Percentiles rank a stretch among this genome's conserved stretches.
Conservation (phyloP, 2,888 invertebrate species). For the Acanthoscelides obtectus region DNA sequence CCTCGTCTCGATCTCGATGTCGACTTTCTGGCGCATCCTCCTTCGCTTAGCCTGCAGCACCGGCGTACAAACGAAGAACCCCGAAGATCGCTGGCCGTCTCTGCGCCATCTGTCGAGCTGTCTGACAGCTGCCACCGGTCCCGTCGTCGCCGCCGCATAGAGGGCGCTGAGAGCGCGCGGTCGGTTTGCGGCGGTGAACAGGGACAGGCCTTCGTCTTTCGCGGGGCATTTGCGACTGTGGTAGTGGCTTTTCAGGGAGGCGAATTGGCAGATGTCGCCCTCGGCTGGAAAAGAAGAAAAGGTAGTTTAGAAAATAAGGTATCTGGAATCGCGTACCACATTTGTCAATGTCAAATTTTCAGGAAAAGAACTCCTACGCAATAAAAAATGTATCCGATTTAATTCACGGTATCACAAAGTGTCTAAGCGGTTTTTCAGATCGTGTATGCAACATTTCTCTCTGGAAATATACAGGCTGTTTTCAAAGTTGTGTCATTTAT, state of each 20-base stretch:
- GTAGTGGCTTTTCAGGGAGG: slow-evolving; percentile 73
- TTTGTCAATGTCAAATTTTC: too few relatives aligned
- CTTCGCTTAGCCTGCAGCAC: slow-evolving; percentile 68
- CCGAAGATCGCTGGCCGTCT: slow-evolving; percentile 58
- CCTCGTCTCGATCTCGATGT: slow-evolving; percentile 83
- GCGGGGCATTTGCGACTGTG: slow-evolving; percentile 49
- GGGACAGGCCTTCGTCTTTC: slow-evolving; percentile 63
- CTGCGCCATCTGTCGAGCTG: slow-evolving; percentile 65
- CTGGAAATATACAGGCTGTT: too few relatives aligned
- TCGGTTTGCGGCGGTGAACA: slow-evolving; percentile 71
- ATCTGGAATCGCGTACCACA: too few relatives aligned
- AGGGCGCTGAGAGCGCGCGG: slow-evolving; percentile 67
- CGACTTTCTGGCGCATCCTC: slow-evolving; percentile 63
- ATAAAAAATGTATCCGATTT: too few relatives aligned
- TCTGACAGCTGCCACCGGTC: slow-evolving; percentile 59
- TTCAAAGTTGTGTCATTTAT: too few relatives aligned
- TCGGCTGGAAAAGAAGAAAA: slow-evolving; percentile 63
- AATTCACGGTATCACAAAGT: too few relatives aligned
- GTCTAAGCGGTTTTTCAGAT: too few relatives aligned
- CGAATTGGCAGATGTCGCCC: slow-evolving; percentile 86
- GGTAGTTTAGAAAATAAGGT: neutral
- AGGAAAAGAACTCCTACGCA: too few relatives aligned
- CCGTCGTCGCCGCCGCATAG: slow-evolving; percentile 72
- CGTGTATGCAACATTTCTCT: too few relatives aligned
- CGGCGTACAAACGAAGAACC: slow-evolving; percentile 76